Evolutionary conservation across 2,888 invertebrate species (phyloP).

Genomic region (Anorthoa munda): DNA sequence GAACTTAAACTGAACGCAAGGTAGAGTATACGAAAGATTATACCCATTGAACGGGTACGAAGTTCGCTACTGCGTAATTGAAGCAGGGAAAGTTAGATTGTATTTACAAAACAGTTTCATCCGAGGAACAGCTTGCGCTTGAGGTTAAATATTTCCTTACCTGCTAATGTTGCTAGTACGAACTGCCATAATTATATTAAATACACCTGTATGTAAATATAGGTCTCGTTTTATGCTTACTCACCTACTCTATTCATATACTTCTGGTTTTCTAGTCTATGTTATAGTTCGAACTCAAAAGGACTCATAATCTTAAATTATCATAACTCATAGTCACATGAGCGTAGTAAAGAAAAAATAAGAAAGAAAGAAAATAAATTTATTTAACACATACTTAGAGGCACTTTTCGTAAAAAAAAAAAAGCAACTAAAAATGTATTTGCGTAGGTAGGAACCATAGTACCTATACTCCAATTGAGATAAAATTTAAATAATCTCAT

Average conservation of each 20-base stretch:
- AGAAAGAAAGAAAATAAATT: no score
- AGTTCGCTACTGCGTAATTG: conserved; percentile 24
- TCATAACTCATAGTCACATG: no score
- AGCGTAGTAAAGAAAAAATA: background rate
- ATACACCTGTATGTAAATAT: background rate
- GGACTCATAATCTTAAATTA: background rate
- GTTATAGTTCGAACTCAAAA: background rate
- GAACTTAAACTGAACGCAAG: conserved; percentile 2
- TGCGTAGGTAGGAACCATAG: no score
- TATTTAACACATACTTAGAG: no score
- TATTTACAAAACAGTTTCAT: conserved; percentile 43
- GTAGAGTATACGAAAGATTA: conserved; percentile 5
- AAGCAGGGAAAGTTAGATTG: conserved; percentile 52
- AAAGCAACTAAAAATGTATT: no score
- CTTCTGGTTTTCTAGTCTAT: background rate
- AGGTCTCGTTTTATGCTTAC: background rate
- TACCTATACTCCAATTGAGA: no score
- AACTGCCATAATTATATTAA: conserved; percentile 22
- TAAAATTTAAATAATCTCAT: no score
- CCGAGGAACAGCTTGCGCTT: conserved; percentile 10
- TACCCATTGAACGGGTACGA: conserved; percentile 3
- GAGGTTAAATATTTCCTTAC: conserved; percentile 18
- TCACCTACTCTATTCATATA: background rate
- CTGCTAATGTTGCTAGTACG: conserved; percentile 9
- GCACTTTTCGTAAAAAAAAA: no score